phyloP scores from a whole-genome alignment of 2,797 vertebrate species.

The Tokudaia muenninki region DNA sequence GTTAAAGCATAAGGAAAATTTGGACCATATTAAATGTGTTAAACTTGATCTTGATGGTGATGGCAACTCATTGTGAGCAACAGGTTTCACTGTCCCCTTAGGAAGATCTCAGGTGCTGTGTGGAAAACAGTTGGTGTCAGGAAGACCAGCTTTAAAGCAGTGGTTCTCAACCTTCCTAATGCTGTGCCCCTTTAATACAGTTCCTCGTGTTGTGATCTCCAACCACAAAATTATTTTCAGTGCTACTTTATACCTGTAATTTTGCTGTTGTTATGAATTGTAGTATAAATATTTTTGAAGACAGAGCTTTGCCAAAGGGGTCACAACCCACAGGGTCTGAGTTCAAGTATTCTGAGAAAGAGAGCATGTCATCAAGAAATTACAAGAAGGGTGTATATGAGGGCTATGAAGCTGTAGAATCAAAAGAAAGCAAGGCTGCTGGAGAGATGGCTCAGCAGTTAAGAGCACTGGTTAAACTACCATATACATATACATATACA shows the following conservation, averaged over 20 bases:
- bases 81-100: neutral
- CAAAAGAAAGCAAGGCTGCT: neutral
- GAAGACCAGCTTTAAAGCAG: neutral
- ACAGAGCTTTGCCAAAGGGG: neutral
- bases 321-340: neutral
- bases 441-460: neutral
- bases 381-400: neutral
- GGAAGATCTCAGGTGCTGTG: neutral
- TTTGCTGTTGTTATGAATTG: neutral
- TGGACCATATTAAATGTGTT: constrained; percentile 3
- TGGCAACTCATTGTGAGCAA: neutral
- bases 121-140: neutral
- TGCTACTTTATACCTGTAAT: neutral
- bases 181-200: neutral
- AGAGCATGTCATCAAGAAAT: neutral
- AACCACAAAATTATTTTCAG: neutral
- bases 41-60: neutral
- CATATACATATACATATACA: neutral
- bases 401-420: neutral
- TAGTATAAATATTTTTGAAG: neutral
- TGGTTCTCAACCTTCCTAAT: neutral
- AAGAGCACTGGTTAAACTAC: neutral
- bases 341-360: neutral
- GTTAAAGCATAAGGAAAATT: neutral
- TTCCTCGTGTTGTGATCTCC: neutral